Evolutionary conservation across 1,140 invertebrate genomes (phyloP), one percentile per base, ranked within the genome.

Genomic region (Lasioglossum baleicum): DNA sequence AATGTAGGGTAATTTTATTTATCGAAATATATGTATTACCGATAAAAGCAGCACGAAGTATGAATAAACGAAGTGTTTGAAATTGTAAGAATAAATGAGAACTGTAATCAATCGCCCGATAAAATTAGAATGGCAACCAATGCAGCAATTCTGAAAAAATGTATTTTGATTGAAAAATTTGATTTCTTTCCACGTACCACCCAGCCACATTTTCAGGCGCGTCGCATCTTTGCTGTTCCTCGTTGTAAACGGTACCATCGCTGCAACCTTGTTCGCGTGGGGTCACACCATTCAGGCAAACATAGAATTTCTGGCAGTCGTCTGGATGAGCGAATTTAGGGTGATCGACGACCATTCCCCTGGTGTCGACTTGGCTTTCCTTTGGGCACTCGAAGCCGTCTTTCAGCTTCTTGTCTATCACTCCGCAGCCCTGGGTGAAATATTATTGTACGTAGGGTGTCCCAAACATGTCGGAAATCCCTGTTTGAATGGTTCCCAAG

Each of bases 221-320:
- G 87, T 97, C 97, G 90, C 97, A 98, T 88, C 95, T 95, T 90
- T 97, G 96, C 8, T 94, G 94, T 70, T 95, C 95, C 79, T 97
- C 96, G 89, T 97, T 98, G 94, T 97, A 98, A 20, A 97, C 97
- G 84, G 97, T 96, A 56, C 97, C 97, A 40, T 96, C 94, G 88
- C 95, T 95, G 92, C 97, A 98, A 31, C 97, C 96, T 73, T 97
- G 95, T 91, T 98, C 96, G 81, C 97, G 95, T 3, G 97, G 97
- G 75, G 96, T 97, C 26, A 96, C 94, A 10, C 96, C 96, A 90
- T 97, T 98, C 78, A 98, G 93, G 91, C 97, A 98, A 10, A 98
- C 97, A 90, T 98, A 97, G 94, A 97, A 97, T 76, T 97, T 96
- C 91, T 97, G 97, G 92, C 97, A 98, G 90, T 98, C 97, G 11